Percentiles rank a stretch among this genome's conserved stretches.
These are phyloP conservation scores for Bufotes viridis DNA, from an alignment of 2,797 vertebrate genomes.

Conservation along the genomic window DNA sequence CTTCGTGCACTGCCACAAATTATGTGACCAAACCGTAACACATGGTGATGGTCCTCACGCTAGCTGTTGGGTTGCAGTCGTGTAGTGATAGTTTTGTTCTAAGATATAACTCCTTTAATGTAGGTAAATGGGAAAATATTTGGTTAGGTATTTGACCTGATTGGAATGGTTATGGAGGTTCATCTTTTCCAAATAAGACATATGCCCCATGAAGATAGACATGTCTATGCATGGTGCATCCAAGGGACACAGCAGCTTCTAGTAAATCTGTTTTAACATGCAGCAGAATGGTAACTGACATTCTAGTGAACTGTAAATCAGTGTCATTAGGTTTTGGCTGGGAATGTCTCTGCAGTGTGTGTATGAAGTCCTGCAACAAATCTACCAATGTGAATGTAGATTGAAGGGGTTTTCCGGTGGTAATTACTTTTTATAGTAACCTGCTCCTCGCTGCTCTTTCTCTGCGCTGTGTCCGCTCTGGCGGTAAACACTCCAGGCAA, in stretches of 20 bases:
- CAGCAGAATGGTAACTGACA: no score
- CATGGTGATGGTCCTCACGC: neutral
- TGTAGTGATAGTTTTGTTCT: neutral
- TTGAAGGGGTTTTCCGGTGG: no score
- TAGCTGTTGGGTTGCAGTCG: neutral
- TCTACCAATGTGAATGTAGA: no score
- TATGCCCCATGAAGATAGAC: neutral
- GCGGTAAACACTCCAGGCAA: no score
- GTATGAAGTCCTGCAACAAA: neutral
- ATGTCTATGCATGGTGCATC: neutral
- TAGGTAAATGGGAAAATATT: neutral
- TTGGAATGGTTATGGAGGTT: neutral
- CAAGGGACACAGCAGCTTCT: neutral
- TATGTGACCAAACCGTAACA: neutral
- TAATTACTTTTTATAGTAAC: no score
- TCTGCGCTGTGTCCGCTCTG: no score
- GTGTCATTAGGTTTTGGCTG: no score
- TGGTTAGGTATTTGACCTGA: neutral
- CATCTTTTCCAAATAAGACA: neutral
- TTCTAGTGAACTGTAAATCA: no score
- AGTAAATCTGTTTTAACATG: no score
- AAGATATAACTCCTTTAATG: neutral
- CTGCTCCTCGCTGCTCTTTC: no score
- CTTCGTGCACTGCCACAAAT: neutral
- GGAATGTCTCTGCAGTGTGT: neutral